These are phyloP conservation scores for Halesus radiatus DNA, from an alignment of 1,140 invertebrate species.

Conservation along the genomic window DNA sequence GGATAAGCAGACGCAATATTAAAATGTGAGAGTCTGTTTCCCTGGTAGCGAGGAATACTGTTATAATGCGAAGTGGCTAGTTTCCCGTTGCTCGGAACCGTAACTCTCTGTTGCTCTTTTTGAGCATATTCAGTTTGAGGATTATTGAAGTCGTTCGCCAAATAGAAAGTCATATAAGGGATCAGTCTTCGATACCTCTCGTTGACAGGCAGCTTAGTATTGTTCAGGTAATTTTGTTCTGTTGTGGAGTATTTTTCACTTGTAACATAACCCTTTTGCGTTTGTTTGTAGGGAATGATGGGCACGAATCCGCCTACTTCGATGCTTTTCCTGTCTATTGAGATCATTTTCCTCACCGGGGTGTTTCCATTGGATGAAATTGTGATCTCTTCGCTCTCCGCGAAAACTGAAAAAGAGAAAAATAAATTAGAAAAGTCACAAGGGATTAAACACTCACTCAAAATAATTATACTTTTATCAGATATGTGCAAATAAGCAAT, in stretches of 20 bases:
- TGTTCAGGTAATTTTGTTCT: slow-evolving; percentile 55
- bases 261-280: slow-evolving; percentile 46
- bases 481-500: too few relatives aligned
- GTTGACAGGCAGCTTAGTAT: slow-evolving; percentile 66
- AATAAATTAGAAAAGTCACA: neutral
- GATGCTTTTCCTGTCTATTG: slow-evolving; percentile 60
- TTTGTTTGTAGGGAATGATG: slow-evolving; percentile 53
- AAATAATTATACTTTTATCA: neutral
- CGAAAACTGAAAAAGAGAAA: slow-evolving; percentile 61
- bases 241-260: slow-evolving; percentile 49
- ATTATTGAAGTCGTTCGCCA: slow-evolving; percentile 73
- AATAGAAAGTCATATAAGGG: slow-evolving; percentile 86
- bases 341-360: slow-evolving; percentile 66
- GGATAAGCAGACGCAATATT: slow-evolving; percentile 69
- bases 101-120: slow-evolving; percentile 65
- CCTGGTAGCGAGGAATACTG: slow-evolving; percentile 67
- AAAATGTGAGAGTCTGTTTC: slow-evolving; percentile 66
- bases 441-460: neutral
- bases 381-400: slow-evolving; percentile 58
- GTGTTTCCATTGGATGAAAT: slow-evolving; percentile 68
- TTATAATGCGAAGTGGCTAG: slow-evolving; percentile 59
- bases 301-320: slow-evolving; percentile 58
- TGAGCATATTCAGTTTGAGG: slow-evolving; percentile 60
- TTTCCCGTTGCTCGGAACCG: slow-evolving; percentile 24
- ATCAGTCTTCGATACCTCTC: slow-evolving; percentile 82